Base-by-base conservation (phyloP, 2,888 invertebrate species). In the Macrosoma leucophasiata region DNA sequence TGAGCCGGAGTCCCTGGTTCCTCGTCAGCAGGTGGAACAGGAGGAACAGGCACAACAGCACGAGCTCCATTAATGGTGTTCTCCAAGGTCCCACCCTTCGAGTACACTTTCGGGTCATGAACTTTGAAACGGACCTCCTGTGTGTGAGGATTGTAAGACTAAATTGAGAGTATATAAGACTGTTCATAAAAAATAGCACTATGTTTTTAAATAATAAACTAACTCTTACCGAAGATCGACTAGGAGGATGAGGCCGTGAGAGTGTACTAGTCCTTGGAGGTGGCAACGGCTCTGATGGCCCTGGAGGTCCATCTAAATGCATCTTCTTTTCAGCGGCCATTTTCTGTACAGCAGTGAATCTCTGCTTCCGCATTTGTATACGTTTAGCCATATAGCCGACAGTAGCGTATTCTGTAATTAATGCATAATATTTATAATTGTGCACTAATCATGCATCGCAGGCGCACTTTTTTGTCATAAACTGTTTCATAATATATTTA, bases 331-430 rank as follows among this genome's bases (percentile, higher is more conserved):
- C 93, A 66, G 94, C 93, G 55, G 94, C 94, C 79, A 95, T 92
- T 85, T 96, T 96, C 76, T 95, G 94, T 51, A 93, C 91, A 50
- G 92, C 92, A 71, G 91, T 87, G 78, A 94, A 94, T 66, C 95
- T 89, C 84, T 94, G 95, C 86, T 96, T 95, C 67, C 96, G 89
- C 95, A 97, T 95, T 76, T 95, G 95, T 78, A 97, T 95, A 78
- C 96, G 88, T 86, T 97, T 97, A 55, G 96, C 96, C 93, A 97
- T 94, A 84, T 98, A 98, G 55, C 97, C 97, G 57, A 98, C 98
- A 52, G 97, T 95, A 48, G 98, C 97, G 82, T 97, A 98, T 87
- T 98, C 97, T 96, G 88, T 50, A 84, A 84, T 14, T n/a, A n/a
- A n/a, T n/a, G n/a, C n/a, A n/a, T n/a, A n/a, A n/a, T n/a, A n/a